Percentiles rank a stretch among this genome's conserved stretches.
Evolutionary conservation across 2,888 invertebrate species (phyloP).

Genomic region (Epistrophe eligans): DNA sequence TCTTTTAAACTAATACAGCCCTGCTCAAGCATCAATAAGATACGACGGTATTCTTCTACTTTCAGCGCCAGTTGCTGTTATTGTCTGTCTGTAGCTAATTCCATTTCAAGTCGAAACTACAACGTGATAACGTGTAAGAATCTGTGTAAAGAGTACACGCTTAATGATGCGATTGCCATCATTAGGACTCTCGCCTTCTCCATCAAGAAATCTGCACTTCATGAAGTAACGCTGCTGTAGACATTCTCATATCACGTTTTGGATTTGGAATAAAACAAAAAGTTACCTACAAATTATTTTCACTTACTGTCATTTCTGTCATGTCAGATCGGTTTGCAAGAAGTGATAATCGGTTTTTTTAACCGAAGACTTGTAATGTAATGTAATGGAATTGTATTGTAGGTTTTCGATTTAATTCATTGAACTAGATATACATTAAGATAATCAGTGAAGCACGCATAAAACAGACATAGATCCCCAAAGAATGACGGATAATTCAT

Average conservation of each 20-base stretch:
- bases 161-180: conserved; percentile 65
- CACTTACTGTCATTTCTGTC: conserved; percentile 54
- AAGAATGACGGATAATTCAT: conserved; percentile 19
- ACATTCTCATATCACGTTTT: conserved; percentile 35
- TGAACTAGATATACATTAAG: conserved; percentile 52
- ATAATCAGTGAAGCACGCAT: conserved; percentile 28
- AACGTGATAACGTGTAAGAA: conserved; percentile 59
- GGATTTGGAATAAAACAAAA: conserved; percentile 38
- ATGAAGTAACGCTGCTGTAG: conserved; percentile 45
- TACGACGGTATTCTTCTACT: conserved; percentile 18
- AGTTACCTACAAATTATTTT: conserved; percentile 60
- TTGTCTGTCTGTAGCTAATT: conserved; percentile 41
- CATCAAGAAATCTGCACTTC: not conserved
- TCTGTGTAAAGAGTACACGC: conserved; percentile 49
- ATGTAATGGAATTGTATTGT: conserved; percentile 49
- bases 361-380: not conserved
- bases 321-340: conserved; percentile 24
- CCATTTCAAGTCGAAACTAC: conserved; percentile 4
- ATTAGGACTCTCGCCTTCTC: conserved; percentile 55
- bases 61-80: conserved; percentile 25
- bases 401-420: conserved; percentile 51
- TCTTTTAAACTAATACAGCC: not conserved
- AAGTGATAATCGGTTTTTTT: conserved; percentile 32
- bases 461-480: not conserved
- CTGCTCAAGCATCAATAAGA: conserved; percentile 2